Percentiles rank a stretch among this genome's conserved stretches.
These are phyloP conservation scores for Tenebrosternarchus preto DNA, from an alignment of 2,113 vertebrate genomes.

Conservation along the genomic window DNA sequence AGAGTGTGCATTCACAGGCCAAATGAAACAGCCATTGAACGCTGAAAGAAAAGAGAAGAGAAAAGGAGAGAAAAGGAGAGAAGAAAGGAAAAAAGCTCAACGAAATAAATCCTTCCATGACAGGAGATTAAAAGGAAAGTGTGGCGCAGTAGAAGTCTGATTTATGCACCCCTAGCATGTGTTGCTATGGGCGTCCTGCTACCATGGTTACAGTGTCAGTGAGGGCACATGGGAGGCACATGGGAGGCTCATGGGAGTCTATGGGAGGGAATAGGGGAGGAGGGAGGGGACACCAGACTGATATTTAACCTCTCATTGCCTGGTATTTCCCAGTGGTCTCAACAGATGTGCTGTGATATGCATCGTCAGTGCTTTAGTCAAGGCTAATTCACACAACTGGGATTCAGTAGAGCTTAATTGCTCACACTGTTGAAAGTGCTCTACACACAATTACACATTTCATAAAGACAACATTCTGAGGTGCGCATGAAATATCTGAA, in stretches of 20 bases:
- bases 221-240: constrained; percentile 58
- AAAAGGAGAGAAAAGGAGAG: constrained; percentile 59
- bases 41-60: constrained; percentile 61
- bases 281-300: constrained; percentile 10
- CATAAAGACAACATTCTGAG: constrained; percentile 24
- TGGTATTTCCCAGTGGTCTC: constrained; percentile 41
- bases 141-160: constrained; percentile 65
- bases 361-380: constrained; percentile 41
- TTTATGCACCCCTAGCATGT: constrained; percentile 63
- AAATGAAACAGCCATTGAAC: constrained; percentile 60
- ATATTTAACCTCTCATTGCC: constrained; percentile 68
- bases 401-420: constrained; percentile 34
- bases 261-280: background rate
- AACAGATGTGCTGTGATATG: constrained; percentile 10
- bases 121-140: constrained; percentile 68
- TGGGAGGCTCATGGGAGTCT: constrained; percentile 55
- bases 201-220: constrained; percentile 71
- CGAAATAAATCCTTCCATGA: constrained; percentile 66
- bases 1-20: constrained; percentile 56
- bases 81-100: constrained; percentile 61
- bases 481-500: background rate
- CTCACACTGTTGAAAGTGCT: constrained; percentile 12
- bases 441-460: constrained; percentile 1
- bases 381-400: constrained; percentile 14
- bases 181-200: constrained; percentile 61